Evolutionary conservation across 2,113 vertebrate genomes (phyloP), one percentile per base, ranked within the genome.

Genomic region (Anoura caudifer): DNA sequence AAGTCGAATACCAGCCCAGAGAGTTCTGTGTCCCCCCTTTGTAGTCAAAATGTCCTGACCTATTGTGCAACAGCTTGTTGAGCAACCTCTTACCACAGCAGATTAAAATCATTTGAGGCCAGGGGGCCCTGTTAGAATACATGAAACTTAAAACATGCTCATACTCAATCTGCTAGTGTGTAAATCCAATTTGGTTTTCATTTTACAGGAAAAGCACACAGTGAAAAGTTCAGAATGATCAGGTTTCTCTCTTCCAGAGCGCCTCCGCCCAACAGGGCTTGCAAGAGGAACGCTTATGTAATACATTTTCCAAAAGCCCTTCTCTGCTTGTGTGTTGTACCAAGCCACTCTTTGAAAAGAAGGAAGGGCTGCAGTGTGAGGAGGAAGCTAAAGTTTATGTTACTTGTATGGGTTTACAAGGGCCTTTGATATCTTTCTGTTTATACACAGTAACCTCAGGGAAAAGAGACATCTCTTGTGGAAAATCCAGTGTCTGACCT

Each of bases 221-320:
- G 91, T 90, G 67, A 82, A 94, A 72, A 95, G 93, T 93, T 96
- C 77, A 95, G 77, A 82, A 63, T 36, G 63, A 82, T 94, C 61
- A 95, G 13, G 59, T 96, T 94, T 97, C 95, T 94, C 16, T 82
- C 69, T 93, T 72, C 41, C 2, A 0, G 72, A 88, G 87, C 70
- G 90, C 80, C 36, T 94, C 14, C 56, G 41, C 75, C 20, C 54
- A 56, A 69, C 26, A 90, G 52, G 65, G 36, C 47, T 85, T 73
- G 50, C 28, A 79, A 56, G 56, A 86, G 16, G 9, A 94, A 97
- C 88, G 19, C 54, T 95, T 96, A 94, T 52, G 1, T 83, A 96
- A 96, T 59, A 36, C 3, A 31, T 33, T 45, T 89, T 61, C 14
- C 36, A 82, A 88, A 96, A 72, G 54, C 47, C 47, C 41, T 8